Evolutionary conservation across 2,888 invertebrate species (phyloP).

Genomic region (Cistogaster globosa): DNA sequence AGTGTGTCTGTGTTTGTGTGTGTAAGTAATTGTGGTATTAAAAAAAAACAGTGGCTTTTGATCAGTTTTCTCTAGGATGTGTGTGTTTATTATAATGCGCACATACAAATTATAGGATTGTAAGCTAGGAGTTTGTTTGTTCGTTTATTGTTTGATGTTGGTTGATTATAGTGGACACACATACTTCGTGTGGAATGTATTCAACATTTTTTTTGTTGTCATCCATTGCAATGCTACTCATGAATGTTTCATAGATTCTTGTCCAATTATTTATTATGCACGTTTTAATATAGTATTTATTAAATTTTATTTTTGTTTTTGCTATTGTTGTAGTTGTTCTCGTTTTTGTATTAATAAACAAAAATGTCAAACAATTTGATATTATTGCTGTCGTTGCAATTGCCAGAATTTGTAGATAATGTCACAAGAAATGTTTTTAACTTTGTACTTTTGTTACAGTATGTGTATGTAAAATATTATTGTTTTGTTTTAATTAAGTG

Average conservation of each 20-base stretch:
- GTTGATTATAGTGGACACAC: constrained; percentile 52
- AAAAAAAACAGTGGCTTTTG: constrained; percentile 60
- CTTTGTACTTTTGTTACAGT: background rate
- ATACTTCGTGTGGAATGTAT: constrained; percentile 46
- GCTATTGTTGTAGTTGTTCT: constrained; percentile 7
- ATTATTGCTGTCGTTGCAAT: constrained; percentile 69
- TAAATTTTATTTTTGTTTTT: constrained; percentile 58
- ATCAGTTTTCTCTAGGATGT: constrained; percentile 64
- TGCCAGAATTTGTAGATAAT: constrained; percentile 53
- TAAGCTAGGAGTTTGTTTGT: constrained; percentile 31
- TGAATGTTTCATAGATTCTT: constrained; percentile 66
- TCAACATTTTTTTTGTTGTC: background rate
- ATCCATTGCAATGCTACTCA: constrained; percentile 20
- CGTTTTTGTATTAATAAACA: constrained; percentile 66
- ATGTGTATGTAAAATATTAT: background rate
- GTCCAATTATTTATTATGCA: constrained; percentile 70
- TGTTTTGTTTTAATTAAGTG: background rate
- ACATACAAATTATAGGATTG: background rate
- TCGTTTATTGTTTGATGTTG: constrained; percentile 32
- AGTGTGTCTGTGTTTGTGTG: background rate
- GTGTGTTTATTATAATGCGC: constrained; percentile 13
- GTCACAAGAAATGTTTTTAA: constrained; percentile 41
- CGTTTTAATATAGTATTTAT: constrained; percentile 72
- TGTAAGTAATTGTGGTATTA: constrained; percentile 49
- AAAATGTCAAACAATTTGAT: constrained; percentile 69